phyloP scores from a whole-genome alignment of 2,797 vertebrate genomes.

The Discoglossus pictus region DNA sequence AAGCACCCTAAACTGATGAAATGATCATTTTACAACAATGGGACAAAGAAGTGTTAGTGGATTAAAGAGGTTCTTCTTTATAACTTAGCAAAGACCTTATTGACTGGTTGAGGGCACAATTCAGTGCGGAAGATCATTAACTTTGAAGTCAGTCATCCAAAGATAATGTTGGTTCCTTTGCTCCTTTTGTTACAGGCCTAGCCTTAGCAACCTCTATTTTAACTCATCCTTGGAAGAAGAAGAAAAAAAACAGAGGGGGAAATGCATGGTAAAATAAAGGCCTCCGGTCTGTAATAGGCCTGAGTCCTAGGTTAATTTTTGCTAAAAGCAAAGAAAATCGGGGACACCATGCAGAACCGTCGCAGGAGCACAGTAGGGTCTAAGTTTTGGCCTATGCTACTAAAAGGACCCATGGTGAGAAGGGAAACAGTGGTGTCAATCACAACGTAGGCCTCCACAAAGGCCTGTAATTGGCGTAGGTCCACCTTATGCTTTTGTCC shows the following conservation, averaged over 20 bases:
- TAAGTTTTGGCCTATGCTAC: slow-evolving; percentile 75
- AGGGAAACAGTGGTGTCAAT: slow-evolving; percentile 86
- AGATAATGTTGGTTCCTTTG: slow-evolving; percentile 79
- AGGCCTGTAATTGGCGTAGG: slow-evolving; percentile 84
- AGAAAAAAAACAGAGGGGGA: slow-evolving; percentile 64
- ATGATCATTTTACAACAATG: slow-evolving; percentile 82
- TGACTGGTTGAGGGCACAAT: slow-evolving; percentile 74
- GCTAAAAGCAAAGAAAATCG: slow-evolving; percentile 75
- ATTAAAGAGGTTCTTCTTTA: slow-evolving; percentile 81
- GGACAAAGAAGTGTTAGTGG: slow-evolving; percentile 79
- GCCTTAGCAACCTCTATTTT: slow-evolving; percentile 76
- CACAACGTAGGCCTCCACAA: slow-evolving; percentile 70
- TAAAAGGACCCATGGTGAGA: slow-evolving; percentile 83
- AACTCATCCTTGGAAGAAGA: slow-evolving; percentile 66
- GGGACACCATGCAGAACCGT: slow-evolving; percentile 74
- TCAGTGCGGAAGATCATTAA: slow-evolving; percentile 81
- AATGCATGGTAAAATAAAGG: slow-evolving; percentile 69
- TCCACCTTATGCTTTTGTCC: slow-evolving; percentile 83
- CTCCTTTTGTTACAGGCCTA: slow-evolving; percentile 72
- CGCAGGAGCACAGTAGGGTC: slow-evolving; percentile 79
- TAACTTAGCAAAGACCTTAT: slow-evolving; percentile 73
- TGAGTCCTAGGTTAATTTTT: slow-evolving; percentile 73
- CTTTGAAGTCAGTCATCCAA: slow-evolving; percentile 83
- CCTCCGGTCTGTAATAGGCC: slow-evolving; percentile 68
- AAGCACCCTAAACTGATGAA: slow-evolving; percentile 78